Evolutionary conservation across 2,113 vertebrate species (phyloP).

Genomic region (Anhinga rufa): DNA sequence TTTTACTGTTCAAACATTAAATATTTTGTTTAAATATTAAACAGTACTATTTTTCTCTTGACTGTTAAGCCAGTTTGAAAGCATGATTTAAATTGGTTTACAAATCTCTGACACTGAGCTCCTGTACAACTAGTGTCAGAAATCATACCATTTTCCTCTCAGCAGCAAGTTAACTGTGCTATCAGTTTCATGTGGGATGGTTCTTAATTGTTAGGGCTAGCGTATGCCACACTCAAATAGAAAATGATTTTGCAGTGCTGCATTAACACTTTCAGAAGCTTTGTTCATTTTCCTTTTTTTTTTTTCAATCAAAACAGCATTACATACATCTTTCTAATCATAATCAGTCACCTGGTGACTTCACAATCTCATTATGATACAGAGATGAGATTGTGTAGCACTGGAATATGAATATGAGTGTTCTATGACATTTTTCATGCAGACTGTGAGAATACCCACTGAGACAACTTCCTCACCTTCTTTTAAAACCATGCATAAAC

Average conservation of each 20-base stretch:
- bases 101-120: background rate
- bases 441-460: background rate
- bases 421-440: background rate
- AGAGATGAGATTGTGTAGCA: background rate
- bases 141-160: background rate
- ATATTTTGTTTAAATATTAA: constrained; percentile 29
- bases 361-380: background rate
- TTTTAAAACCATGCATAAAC: background rate
- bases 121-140: background rate
- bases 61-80: background rate
- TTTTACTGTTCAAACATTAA: background rate
- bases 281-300: background rate
- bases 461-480: background rate
- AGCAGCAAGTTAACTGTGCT: background rate
- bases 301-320: background rate
- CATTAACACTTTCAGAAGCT: background rate
- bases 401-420: background rate
- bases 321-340: background rate
- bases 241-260: background rate
- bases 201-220: background rate
- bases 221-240: background rate
- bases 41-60: background rate
- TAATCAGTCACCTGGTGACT: background rate
- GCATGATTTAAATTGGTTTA: background rate
- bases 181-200: background rate